Evolutionary conservation across 2,113 vertebrate species (phyloP).

Genomic region (Pandion haliaetus): DNA sequence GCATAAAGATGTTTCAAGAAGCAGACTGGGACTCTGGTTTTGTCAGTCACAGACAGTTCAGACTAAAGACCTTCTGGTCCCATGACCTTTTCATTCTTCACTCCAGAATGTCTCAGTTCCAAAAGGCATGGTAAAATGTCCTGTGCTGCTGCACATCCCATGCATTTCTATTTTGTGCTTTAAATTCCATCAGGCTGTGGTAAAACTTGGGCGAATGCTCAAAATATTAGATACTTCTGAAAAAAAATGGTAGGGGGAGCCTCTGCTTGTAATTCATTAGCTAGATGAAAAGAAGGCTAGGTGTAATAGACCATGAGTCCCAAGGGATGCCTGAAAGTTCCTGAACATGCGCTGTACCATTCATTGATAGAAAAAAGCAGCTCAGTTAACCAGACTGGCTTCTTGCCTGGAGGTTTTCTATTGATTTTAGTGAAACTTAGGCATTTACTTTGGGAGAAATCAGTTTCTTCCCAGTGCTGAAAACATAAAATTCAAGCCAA

Average conservation of each 20-base stretch:
- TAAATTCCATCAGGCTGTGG: background rate
- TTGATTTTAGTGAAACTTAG: background rate
- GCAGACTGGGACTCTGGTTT: background rate
- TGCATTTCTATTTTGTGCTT: background rate
- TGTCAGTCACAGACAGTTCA: background rate
- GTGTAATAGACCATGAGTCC: background rate
- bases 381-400: background rate
- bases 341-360: background rate
- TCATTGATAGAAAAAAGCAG: too few relatives aligned
- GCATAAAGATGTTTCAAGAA: background rate
- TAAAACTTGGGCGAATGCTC: background rate
- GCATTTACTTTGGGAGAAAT: background rate
- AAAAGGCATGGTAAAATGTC: background rate
- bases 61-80: background rate
- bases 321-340: background rate
- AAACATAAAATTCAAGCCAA: background rate
- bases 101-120: background rate
- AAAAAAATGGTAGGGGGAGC: background rate
- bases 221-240: background rate
- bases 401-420: background rate
- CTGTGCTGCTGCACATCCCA: background rate
- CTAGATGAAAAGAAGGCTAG: background rate
- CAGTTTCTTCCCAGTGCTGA: background rate
- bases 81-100: background rate
- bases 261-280: background rate